phyloP scores from a whole-genome alignment of 2,113 vertebrate genomes.

The Phyllostomus hastatus region DNA sequence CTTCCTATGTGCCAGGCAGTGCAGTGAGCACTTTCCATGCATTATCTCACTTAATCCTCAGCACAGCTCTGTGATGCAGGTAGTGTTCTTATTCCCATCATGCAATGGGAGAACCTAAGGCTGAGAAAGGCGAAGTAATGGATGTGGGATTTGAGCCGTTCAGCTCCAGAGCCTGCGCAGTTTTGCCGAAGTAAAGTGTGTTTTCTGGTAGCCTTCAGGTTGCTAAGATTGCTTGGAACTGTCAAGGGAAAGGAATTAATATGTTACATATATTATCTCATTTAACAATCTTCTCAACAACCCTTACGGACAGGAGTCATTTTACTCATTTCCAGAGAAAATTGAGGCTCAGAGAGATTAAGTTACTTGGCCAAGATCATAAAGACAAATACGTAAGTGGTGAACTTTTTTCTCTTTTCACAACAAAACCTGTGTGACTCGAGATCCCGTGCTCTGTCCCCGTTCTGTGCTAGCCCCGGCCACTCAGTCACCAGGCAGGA shows the following conservation, averaged over 20 bases:
- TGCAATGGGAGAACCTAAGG: neutral
- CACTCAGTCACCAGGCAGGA: neutral
- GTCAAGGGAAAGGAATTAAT: slow-evolving; percentile 14
- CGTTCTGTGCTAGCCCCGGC: neutral
- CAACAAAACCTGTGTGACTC: neutral
- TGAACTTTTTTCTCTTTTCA: neutral
- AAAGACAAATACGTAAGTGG: neutral
- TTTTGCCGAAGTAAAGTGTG: neutral
- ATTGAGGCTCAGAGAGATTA: slow-evolving; percentile 23
- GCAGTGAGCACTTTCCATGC: neutral
- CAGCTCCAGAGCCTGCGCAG: neutral
- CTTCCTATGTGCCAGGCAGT: neutral
- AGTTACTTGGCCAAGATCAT: slow-evolving; percentile 14
- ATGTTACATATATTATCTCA: neutral
- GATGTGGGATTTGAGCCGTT: neutral
- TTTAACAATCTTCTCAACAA: neutral
- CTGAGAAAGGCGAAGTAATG: neutral
- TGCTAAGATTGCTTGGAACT: neutral
- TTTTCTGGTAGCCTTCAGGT: slow-evolving; percentile 1
- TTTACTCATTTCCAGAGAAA: slow-evolving; percentile 30
- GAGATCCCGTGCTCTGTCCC: neutral
- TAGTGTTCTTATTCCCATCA: neutral
- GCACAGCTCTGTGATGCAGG: neutral
- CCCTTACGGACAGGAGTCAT: neutral
- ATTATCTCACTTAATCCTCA: slow-evolving; percentile 23